phyloP scores from a whole-genome alignment of 2,888 invertebrate species.

The Pyrrhia umbra region DNA sequence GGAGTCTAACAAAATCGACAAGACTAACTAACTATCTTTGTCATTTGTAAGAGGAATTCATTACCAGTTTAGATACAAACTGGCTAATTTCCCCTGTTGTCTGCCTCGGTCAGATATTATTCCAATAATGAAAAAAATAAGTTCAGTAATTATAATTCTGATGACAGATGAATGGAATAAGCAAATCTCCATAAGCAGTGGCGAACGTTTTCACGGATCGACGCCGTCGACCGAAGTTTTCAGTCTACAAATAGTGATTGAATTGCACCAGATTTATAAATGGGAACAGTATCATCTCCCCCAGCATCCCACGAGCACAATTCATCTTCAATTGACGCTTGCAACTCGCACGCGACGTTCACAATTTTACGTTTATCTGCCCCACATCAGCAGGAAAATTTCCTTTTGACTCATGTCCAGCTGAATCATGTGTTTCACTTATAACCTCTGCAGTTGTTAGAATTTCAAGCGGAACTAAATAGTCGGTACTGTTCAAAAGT shows the following conservation, averaged over 20 bases:
- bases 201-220: no score
- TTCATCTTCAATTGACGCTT: slow-evolving; percentile 55
- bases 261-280: slow-evolving; percentile 31
- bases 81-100: no score
- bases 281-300: slow-evolving; percentile 32
- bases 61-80: no score
- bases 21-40: no score
- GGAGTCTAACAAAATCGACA: no score
- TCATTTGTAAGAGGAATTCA: no score
- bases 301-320: slow-evolving; percentile 34
- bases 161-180: no score
- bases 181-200: no score
- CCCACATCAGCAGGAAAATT: slow-evolving; percentile 46
- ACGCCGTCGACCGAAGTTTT: no score
- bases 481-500: neutral
- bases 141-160: no score
- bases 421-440: slow-evolving; percentile 42
- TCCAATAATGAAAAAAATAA: no score
- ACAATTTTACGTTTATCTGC: slow-evolving; percentile 42
- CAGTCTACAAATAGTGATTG: neutral
- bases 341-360: slow-evolving; percentile 34
- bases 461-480: slow-evolving; percentile 20
- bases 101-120: no score
- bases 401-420: slow-evolving; percentile 52
- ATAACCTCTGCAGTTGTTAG: slow-evolving; percentile 19